Conservation (phyloP, 1,140 invertebrate genomes). For the Archivesica marissinica region DNA sequence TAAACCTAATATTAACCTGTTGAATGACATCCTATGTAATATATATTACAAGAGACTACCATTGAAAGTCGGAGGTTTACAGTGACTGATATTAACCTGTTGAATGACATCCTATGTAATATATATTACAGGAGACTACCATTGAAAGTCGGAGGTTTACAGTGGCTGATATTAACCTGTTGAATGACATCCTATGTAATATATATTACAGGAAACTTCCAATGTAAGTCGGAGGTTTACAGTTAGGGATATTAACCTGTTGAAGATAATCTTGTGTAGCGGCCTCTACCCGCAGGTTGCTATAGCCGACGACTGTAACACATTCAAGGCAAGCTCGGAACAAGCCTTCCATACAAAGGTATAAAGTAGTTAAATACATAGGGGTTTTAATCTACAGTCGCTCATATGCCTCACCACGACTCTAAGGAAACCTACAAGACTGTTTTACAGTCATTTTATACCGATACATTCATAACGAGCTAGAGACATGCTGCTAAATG, state of each 20-base stretch:
- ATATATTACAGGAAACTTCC: slow-evolving; percentile 73
- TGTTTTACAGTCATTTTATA: too few species aligned
- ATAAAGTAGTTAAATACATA: too few species aligned
- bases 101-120: slow-evolving; percentile 95
- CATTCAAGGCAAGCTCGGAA: slow-evolving; percentile 94
- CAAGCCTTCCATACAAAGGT: slow-evolving; percentile 96
- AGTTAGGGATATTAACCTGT: slow-evolving; percentile 92
- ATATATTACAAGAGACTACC: slow-evolving; percentile 75
- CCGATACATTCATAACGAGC: too few species aligned
- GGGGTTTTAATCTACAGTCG: too few species aligned
- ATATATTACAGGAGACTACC: slow-evolving; percentile 75
- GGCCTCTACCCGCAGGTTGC: slow-evolving; percentile 97
- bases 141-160: slow-evolving; percentile 88
- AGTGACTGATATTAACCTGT: slow-evolving; percentile 92
- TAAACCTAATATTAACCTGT: too few species aligned
- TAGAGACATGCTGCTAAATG: too few species aligned
- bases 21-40: too few species aligned
- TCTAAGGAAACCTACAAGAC: too few species aligned
- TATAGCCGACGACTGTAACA: slow-evolving; percentile 96
- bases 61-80: slow-evolving; percentile 88
- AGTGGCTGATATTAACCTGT: slow-evolving; percentile 92
- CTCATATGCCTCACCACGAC: too few species aligned
- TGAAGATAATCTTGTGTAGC: slow-evolving; percentile 95
- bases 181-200: slow-evolving; percentile 92
- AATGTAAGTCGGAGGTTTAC: slow-evolving; percentile 88